Conservation (phyloP, 2,113 vertebrate genomes). For the Lagenorhynchus albirostris region DNA sequence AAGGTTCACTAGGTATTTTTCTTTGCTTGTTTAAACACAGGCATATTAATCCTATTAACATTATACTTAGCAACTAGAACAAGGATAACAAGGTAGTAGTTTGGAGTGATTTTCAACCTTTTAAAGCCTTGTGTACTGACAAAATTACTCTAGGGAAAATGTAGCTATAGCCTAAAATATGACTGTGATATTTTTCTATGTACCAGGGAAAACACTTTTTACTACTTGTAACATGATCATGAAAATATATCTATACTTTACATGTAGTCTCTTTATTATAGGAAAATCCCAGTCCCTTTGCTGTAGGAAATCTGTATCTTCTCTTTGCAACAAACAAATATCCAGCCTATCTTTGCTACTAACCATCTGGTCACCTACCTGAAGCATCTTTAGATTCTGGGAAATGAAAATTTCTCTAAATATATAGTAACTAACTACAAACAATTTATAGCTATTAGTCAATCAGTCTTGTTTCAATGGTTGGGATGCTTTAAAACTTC, state of each 20-base stretch:
- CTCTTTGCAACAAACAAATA: not conserved
- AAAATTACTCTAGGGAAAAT: not conserved
- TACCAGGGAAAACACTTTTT: not conserved
- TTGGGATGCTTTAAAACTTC: slow-evolving; percentile 27
- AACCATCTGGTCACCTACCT: not conserved
- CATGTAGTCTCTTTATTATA: not conserved
- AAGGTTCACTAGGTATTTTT: not conserved
- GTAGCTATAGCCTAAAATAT: slow-evolving; percentile 12
- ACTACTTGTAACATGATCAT: not conserved
- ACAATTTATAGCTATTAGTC: not conserved
- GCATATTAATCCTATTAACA: not conserved
- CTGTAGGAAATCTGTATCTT: not conserved
- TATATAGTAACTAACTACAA: not conserved
- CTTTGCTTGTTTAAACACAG: slow-evolving; percentile 27
- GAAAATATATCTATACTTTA: not conserved
- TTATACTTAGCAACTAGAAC: not conserved
- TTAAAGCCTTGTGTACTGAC: not conserved
- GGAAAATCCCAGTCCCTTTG: not conserved
- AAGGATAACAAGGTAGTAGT: not conserved
- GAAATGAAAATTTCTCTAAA: slow-evolving; percentile 35
- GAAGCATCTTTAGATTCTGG: not conserved
- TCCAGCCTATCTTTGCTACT: not conserved
- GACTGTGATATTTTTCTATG: not conserved
- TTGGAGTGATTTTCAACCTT: not conserved
- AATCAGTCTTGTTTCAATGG: slow-evolving; percentile 25